Base-by-base conservation (phyloP, 2,888 invertebrate genomes). In the Rhimphoctona megacephalus region DNA sequence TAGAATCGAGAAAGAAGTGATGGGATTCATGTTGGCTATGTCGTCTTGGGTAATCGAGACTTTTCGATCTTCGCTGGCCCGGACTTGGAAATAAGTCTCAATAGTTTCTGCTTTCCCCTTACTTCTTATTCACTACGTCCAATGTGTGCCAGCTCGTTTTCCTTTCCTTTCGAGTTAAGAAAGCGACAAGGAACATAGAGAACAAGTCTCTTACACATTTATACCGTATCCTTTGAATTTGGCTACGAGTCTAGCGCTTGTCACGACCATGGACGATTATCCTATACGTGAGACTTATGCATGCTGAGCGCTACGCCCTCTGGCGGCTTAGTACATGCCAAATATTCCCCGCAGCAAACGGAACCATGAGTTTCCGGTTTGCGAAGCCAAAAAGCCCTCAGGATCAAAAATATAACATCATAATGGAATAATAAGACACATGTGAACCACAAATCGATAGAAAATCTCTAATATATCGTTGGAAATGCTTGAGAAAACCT, bases 211-310 rank as follows among this genome's bases (percentile, higher is more conserved):
- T 78, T 78, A 78, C 85, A 85, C 81, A 85, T 85, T 77, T 85
- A 81, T 81, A 81, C 73, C 78, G 57, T 78, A 78, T 78, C 73
- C 77, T 70, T 77, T 49, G 78, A 67, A 85, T 72, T 85, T 85
- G 85, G 85, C 85, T 64, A 73, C 77, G 72, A 54, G 66, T 85
- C 77, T 72, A 39, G 67, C 72, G 67, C 73, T 81, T 77, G 76
- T 76, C 85, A 85, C 85, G 78, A 73, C 36, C 73, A 81, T 81
- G 54, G 73, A 69, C 85, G 77, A 78, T 85, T 81, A 85, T 81
- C 72, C 36, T 72, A 73, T 46, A 73, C 81, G 72, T 66, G 70
- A 46, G 67, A 57, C 66, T 64, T 52, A 39, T 46, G 57, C 52
- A 43, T 39, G 33, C 46, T 49, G 11, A 46, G 25, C 73, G 39